These are phyloP conservation scores for Tragelaphus imberbis DNA, from an alignment of 2,113 vertebrate genomes.

Conservation along the genomic window DNA sequence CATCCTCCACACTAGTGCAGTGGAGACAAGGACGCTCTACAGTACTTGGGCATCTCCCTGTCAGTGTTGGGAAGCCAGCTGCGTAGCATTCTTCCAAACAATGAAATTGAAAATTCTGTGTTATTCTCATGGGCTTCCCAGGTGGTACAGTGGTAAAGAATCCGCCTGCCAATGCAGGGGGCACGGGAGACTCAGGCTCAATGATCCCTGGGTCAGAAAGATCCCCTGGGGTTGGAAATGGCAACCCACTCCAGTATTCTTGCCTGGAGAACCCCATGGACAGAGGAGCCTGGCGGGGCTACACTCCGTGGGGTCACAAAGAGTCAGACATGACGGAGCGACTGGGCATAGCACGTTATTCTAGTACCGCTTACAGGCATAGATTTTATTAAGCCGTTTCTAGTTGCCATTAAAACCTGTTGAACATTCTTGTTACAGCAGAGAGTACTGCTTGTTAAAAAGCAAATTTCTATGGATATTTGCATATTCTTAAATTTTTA, in stretches of 20 bases:
- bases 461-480: neutral
- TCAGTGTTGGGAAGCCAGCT: neutral
- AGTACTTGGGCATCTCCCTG: too few relatives aligned
- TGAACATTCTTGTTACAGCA: neutral
- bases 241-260: neutral
- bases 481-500: neutral
- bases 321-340: neutral
- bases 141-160: neutral
- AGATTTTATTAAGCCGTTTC: neutral
- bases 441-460: neutral
- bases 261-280: neutral
- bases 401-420: neutral
- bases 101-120: neutral
- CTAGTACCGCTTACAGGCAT: neutral
- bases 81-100: neutral
- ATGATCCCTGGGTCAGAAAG: neutral
- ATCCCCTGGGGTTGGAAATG: neutral
- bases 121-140: neutral
- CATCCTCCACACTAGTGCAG: fast-evolving
- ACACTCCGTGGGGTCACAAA: neutral
- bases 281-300: neutral
- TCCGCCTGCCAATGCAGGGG: neutral
- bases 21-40: neutral
- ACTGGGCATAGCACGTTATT: neutral
- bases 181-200: neutral